These are phyloP conservation scores for Diaphora mendica DNA, from an alignment of 2,888 invertebrate species.

Conservation along the genomic window DNA sequence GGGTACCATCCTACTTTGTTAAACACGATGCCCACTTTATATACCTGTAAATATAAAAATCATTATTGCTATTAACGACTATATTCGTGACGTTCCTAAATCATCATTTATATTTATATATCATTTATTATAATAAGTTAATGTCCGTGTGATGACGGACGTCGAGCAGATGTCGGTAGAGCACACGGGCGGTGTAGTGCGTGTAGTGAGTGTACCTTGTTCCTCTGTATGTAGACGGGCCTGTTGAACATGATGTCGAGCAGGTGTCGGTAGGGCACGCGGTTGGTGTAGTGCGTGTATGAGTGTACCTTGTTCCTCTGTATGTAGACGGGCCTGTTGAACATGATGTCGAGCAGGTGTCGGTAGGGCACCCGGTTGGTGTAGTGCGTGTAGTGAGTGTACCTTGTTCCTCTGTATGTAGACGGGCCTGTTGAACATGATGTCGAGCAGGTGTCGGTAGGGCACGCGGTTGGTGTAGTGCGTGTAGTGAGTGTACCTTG, in stretches of 20 bases:
- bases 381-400: constrained; percentile 89
- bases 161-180: no score
- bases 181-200: constrained; percentile 45
- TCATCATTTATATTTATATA: no score
- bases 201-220: constrained; percentile 83
- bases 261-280: no score
- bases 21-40: constrained; percentile 93
- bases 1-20: constrained; percentile 94
- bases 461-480: constrained; percentile 65
- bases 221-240: no score
- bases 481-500: no score
- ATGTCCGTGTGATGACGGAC: no score
- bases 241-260: no score
- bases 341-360: constrained; percentile 91
- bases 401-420: constrained; percentile 92
- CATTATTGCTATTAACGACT: background rate
- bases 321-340: constrained; percentile 92
- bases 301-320: constrained; percentile 90
- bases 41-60: constrained; percentile 85
- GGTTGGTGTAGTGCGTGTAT: no score
- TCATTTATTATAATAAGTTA: no score
- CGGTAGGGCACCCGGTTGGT: constrained; percentile 91
- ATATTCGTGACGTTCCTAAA: no score
- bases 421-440: constrained; percentile 90
- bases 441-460: constrained; percentile 91